phyloP scores from a whole-genome alignment of 2,888 invertebrate species.

The Drosophila paracracens region DNA sequence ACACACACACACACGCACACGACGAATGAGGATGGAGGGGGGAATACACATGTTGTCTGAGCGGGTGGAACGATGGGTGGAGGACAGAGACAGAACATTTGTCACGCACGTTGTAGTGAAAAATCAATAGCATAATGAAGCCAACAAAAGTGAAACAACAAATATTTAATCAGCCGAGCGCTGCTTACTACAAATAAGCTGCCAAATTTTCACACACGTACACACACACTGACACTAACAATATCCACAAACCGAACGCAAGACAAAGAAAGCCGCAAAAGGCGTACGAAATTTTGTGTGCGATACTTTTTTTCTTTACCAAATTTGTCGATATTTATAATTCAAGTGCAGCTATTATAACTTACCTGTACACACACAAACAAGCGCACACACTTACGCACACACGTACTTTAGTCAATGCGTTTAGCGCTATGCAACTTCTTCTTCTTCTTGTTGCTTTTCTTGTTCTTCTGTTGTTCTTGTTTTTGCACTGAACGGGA shows the following conservation, averaged over 20 bases:
- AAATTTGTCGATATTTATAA: conserved; percentile 19
- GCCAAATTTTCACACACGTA: conserved; percentile 27
- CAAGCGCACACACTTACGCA: neutral
- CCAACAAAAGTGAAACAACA: conserved; percentile 37
- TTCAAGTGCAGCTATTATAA: conserved; percentile 13
- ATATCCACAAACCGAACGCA: neutral
- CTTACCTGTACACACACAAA: conserved; percentile 28
- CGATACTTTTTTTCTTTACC: conserved; percentile 5
- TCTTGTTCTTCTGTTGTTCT: conserved; percentile 16
- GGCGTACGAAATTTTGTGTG: conserved; percentile 6
- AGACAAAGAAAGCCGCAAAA: conserved; percentile 36
- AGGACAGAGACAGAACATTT: conserved; percentile 16
- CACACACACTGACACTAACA: conserved; percentile 14
- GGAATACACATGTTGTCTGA: neutral
- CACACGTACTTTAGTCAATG: conserved; percentile 30
- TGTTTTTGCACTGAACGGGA: conserved; percentile 32
- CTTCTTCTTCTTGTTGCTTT: conserved; percentile 6
- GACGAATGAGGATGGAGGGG: neutral
- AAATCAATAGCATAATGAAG: conserved; percentile 52
- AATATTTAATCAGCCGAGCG: conserved; percentile 22
- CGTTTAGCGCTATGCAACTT: conserved; percentile 20
- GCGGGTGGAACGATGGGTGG: neutral
- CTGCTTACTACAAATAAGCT: conserved; percentile 15
- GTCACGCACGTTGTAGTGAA: conserved; percentile 53
- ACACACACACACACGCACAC: conserved; percentile 18